A percentile compares a stretch with the other conserved stretches of the same genome.
phyloP scores from a whole-genome alignment of 1,140 invertebrate species.

The Schlechtendalia chinensis region DNA sequence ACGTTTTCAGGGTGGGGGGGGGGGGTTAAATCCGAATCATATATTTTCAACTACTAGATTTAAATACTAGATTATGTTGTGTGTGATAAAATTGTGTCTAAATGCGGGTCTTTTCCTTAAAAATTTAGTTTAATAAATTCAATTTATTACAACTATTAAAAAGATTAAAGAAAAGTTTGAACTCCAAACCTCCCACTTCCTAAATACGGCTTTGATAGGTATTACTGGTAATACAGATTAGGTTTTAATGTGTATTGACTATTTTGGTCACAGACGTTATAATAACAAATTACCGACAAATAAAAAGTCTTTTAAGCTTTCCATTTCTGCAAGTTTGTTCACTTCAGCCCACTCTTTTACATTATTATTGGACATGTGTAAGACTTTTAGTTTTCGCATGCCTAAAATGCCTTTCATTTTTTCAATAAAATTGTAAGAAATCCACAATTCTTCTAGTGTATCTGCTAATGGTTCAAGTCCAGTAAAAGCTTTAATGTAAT shows the following conservation, averaged over 20 bases:
- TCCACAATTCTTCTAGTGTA: conserved; percentile 87
- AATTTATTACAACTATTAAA: no score
- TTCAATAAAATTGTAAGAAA: conserved; percentile 91
- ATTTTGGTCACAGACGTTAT: background rate
- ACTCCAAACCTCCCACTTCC: no score
- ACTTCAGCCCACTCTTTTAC: conserved; percentile 89
- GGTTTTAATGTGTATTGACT: background rate
- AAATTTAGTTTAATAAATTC: no score
- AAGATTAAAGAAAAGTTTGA: no score
- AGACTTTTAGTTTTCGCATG: conserved; percentile 76
- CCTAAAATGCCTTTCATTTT: conserved; percentile 84
- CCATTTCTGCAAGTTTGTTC: conserved; percentile 66
- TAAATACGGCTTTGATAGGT: no score
- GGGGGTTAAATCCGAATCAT: no score
- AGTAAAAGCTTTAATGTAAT: conserved; percentile 84
- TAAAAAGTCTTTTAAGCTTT: conserved; percentile 64
- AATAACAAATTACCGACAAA: conserved; percentile 59
- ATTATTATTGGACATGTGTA: conserved; percentile 86
- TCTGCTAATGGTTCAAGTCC: conserved; percentile 79
- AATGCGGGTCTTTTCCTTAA: no score
- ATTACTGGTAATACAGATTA: background rate
- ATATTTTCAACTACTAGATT: no score
- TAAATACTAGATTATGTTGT: no score
- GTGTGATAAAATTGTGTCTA: no score
- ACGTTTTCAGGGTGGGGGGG: no score